Conservation (phyloP, 1,140 invertebrate genomes). For the Cherax destructor region DNA sequence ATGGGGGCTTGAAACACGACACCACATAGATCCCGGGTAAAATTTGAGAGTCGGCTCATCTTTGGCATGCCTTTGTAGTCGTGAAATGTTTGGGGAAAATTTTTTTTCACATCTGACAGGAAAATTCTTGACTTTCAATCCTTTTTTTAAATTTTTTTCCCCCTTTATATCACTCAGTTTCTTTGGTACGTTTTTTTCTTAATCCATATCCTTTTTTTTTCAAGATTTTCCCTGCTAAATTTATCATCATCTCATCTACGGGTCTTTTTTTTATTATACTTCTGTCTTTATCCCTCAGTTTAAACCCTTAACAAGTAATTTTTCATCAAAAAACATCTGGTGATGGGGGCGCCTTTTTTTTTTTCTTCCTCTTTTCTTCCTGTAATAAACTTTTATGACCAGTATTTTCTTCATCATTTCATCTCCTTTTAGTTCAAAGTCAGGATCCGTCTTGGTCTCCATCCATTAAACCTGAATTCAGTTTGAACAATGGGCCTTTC, state of each 20-base stretch:
- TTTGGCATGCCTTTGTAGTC: constrained; percentile 52
- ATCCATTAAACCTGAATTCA: neutral
- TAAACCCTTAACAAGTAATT: constrained; percentile 16
- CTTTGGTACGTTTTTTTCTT: constrained; percentile 42
- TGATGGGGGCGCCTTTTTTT: constrained; percentile 40
- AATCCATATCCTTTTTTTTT: constrained; percentile 48
- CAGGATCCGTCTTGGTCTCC: constrained; percentile 11
- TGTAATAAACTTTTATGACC: neutral
- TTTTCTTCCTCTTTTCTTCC: constrained; percentile 60
- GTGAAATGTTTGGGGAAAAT: constrained; percentile 51
- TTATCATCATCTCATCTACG: constrained; percentile 28
- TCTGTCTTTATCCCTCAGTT: neutral
- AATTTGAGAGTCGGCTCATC: constrained; percentile 40
- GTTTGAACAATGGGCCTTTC: constrained; percentile 21
- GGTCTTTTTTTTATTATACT: constrained; percentile 28
- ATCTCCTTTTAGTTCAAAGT: constrained; percentile 25
- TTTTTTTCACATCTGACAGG: constrained; percentile 31
- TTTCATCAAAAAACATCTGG: constrained; percentile 48
- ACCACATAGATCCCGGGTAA: constrained; percentile 52
- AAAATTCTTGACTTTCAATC: constrained; percentile 31
- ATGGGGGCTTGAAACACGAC: constrained; percentile 46
- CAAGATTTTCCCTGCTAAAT: constrained; percentile 35
- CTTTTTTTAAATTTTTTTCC: constrained; percentile 47
- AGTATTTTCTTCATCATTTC: neutral
- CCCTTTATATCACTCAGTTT: constrained; percentile 56